Conservation (phyloP, 2,888 invertebrate species). For the Lypha dubia region DNA sequence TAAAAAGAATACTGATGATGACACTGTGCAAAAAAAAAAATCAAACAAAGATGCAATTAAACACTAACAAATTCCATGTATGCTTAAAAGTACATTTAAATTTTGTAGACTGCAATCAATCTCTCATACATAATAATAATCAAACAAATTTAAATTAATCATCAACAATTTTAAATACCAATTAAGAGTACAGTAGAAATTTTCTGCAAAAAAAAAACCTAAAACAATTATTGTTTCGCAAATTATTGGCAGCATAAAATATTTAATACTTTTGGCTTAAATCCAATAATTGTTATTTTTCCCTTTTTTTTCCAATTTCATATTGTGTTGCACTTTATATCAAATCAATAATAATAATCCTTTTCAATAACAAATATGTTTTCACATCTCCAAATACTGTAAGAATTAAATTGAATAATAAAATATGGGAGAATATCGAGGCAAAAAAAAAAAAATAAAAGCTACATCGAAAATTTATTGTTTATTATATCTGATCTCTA, state of each 20-base stretch:
- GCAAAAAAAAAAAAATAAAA: constrained; percentile 1
- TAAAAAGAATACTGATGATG: too few relatives aligned
- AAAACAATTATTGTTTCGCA: background rate
- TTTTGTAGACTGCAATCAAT: too few relatives aligned
- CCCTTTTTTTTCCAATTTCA: background rate
- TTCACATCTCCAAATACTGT: background rate
- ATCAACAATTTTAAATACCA: background rate
- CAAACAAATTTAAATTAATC: too few relatives aligned
- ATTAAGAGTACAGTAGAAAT: background rate
- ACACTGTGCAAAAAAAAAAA: too few relatives aligned
- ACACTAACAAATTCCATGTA: too few relatives aligned
- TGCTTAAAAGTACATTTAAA: too few relatives aligned
- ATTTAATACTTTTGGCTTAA: constrained; percentile 10
- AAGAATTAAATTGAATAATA: background rate
- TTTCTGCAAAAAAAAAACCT: background rate
- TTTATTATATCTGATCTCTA: constrained; percentile 29
- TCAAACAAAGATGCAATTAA: too few relatives aligned
- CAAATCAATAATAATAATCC: constrained; percentile 27
- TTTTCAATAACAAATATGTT: constrained; percentile 24
- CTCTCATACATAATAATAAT: too few relatives aligned
- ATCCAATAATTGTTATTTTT: background rate
- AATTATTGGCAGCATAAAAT: background rate
- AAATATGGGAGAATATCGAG: background rate
- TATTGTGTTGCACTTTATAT: constrained; percentile 1
- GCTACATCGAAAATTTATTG: background rate